Evolutionary conservation across 2,797 vertebrate species (phyloP).

Genomic region (Sebastes wilsoni): DNA sequence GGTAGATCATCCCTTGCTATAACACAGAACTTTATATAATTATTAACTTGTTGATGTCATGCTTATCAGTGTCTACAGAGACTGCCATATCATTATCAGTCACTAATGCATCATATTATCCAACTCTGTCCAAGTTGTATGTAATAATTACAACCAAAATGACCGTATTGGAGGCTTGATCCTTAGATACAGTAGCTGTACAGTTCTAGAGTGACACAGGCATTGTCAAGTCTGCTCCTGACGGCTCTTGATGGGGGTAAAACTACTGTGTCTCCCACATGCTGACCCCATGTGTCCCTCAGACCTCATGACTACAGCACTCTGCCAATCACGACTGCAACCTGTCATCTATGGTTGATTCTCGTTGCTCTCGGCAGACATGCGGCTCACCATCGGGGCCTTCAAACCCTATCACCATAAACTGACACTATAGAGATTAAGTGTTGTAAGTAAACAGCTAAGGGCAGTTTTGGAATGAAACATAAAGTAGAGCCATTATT

Average conservation of each 20-base stretch:
- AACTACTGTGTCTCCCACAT: slow-evolving; percentile 44
- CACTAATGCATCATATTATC: background rate
- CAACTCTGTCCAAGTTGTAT: background rate
- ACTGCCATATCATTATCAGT: background rate
- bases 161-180: background rate
- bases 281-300: slow-evolving; percentile 57
- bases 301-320: slow-evolving; percentile 72
- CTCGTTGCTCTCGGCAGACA: slow-evolving; percentile 40
- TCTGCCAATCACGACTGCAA: slow-evolving; percentile 68
- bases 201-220: background rate
- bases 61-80: background rate
- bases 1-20: background rate
- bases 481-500: background rate
- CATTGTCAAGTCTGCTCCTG: slow-evolving; percentile 8
- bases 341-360: slow-evolving; percentile 65
- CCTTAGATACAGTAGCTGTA: background rate
- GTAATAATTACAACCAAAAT: background rate
- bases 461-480: background rate
- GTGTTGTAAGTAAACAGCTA: slow-evolving; percentile 1
- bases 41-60: background rate
- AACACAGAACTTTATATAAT: background rate
- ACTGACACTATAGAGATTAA: background rate
- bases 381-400: slow-evolving; percentile 29
- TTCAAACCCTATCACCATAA: slow-evolving; percentile 30
- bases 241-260: slow-evolving; percentile 5